Evolutionary conservation across 2,797 vertebrate genomes (phyloP).

Genomic region (Synaphobranchus kaupii): DNA sequence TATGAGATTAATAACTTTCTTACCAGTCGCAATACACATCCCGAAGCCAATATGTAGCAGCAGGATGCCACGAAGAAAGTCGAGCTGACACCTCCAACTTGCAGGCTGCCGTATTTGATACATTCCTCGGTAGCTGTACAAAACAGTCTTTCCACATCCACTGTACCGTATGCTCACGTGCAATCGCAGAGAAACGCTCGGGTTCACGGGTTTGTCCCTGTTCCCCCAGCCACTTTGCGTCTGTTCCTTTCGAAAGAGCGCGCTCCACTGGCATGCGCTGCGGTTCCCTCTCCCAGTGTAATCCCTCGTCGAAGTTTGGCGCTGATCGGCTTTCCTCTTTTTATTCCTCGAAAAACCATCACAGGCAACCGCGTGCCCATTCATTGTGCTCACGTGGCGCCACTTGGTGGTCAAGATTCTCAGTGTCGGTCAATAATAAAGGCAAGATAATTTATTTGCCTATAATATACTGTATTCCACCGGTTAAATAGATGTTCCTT

Average conservation of each 20-base stretch:
- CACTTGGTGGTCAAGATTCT: not conserved
- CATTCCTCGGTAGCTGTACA: not conserved
- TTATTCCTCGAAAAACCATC: not conserved
- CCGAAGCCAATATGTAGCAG: not conserved
- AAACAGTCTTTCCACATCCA: not conserved
- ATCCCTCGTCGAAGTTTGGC: not conserved
- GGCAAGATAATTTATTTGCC: no score
- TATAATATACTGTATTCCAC: no score
- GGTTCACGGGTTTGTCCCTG: not conserved
- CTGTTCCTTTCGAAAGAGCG: slow-evolving; percentile 2
- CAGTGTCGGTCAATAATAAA: no score
- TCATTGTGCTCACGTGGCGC: not conserved
- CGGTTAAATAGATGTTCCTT: no score
- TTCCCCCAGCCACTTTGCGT: not conserved
- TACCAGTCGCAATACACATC: not conserved
- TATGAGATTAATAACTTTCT: slow-evolving; percentile 1
- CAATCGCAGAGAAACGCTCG: not conserved
- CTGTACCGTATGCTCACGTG: not conserved
- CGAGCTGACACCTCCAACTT: not conserved
- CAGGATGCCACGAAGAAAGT: not conserved
- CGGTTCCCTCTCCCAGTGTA: not conserved
- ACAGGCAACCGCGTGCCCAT: not conserved
- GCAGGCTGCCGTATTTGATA: not conserved
- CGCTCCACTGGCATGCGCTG: not conserved
- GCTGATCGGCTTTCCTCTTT: not conserved